A percentile compares a stretch with the other conserved stretches of the same genome.
Conservation (phyloP, 2,797 vertebrate genomes). For the Falco columbarius region DNA sequence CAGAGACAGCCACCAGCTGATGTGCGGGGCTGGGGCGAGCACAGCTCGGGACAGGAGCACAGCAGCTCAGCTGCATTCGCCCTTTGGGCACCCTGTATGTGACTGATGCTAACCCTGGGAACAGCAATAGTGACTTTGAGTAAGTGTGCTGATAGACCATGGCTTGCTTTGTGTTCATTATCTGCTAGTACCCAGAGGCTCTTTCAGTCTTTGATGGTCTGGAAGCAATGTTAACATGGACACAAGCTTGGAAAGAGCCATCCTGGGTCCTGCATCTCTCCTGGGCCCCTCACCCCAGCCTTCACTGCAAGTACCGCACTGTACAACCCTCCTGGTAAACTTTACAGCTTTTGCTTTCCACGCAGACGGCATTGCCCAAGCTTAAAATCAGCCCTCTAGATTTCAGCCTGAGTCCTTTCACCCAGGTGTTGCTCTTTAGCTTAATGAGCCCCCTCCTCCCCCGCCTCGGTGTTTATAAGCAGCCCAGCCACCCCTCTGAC, state of each 20-base stretch:
- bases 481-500: neutral
- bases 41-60: neutral
- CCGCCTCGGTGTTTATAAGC: neutral
- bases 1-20: fast-evolving
- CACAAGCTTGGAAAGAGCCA: neutral
- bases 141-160: neutral
- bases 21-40: fast-evolving
- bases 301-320: neutral
- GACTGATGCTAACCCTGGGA: neutral
- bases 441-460: neutral
- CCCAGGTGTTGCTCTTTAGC: neutral
- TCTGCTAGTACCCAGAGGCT: neutral
- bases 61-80: fast-evolving
- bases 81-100: neutral
- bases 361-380: neutral
- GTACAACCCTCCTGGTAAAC: neutral
- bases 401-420: neutral
- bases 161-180: neutral
- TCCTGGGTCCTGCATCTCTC: neutral
- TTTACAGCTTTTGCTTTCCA: neutral
- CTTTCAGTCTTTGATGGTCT: neutral
- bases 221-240: neutral
- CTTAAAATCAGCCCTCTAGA: neutral
- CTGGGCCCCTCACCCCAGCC: fast-evolving
- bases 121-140: too few species aligned